A percentile compares a stretch with the other conserved stretches of the same genome.
Evolutionary conservation across 2,113 vertebrate genomes (phyloP).

Genomic region (Burhinus bistriatus): DNA sequence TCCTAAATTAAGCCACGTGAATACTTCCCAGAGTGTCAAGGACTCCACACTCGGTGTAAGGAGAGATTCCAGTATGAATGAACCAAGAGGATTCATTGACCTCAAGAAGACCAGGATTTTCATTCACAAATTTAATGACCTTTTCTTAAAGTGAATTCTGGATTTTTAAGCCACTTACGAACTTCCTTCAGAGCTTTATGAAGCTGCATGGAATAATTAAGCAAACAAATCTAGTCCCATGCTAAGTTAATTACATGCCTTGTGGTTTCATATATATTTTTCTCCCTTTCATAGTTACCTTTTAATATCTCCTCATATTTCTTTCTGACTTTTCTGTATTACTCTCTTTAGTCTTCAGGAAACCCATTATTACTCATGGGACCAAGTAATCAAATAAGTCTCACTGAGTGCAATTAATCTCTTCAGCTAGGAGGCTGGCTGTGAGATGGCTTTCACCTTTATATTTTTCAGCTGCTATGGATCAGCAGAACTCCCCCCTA

Average conservation of each 20-base stretch:
- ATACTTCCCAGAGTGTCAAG: neutral
- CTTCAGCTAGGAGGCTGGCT: neutral
- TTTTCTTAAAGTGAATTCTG: slow-evolving; percentile 11
- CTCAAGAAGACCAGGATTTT: slow-evolving; percentile 3
- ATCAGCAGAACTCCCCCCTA: neutral
- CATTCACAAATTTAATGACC: slow-evolving; percentile 36
- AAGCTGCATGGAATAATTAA: slow-evolving; percentile 51
- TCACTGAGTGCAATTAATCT: slow-evolving; percentile 41
- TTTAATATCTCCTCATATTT: slow-evolving; percentile 52
- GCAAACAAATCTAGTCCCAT: slow-evolving; percentile 54
- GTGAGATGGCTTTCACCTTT: slow-evolving; percentile 2
- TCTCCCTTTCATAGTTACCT: slow-evolving; percentile 33
- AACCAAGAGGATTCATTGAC: slow-evolving; percentile 19
- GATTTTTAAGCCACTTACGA: neutral
- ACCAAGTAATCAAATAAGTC: slow-evolving; percentile 33
- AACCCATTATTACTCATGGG: slow-evolving; percentile 54
- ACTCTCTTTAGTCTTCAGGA: slow-evolving; percentile 40
- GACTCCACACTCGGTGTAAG: neutral
- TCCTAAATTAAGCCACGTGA: slow-evolving; percentile 22
- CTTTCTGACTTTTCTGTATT: slow-evolving; percentile 58
- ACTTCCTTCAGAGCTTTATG: slow-evolving; percentile 32
- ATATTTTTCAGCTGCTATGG: neutral
- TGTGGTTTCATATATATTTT: slow-evolving; percentile 49
- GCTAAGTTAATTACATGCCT: slow-evolving; percentile 52
- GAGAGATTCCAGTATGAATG: slow-evolving; percentile 16